These are phyloP conservation scores for Clunio marinus DNA, from an alignment of 2,888 invertebrate genomes.

Conservation along the genomic window DNA sequence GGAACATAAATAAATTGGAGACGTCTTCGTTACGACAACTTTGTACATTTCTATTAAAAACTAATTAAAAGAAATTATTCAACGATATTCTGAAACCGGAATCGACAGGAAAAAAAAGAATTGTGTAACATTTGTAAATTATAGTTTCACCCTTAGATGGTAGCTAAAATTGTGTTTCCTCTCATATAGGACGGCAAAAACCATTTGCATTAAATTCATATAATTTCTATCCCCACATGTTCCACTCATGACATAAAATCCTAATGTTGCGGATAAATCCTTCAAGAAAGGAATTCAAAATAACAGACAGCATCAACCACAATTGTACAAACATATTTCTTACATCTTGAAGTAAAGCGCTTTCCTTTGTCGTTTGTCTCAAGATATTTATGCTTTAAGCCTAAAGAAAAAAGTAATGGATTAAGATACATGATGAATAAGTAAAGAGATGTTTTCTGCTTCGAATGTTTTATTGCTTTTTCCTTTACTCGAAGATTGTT, in stretches of 20 bases:
- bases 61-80: conserved; percentile 5
- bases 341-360: conserved; percentile 24
- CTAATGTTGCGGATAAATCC: conserved; percentile 28
- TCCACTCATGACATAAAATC: conserved; percentile 14
- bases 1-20: neutral
- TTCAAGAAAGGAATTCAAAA: too few relatives aligned
- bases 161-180: too few relatives aligned
- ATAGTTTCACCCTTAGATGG: conserved; percentile 8
- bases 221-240: conserved; percentile 33
- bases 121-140: conserved; percentile 30
- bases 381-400: neutral
- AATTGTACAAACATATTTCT: conserved; percentile 15
- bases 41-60: neutral
- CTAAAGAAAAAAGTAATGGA: conserved; percentile 22
- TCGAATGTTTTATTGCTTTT: conserved; percentile 36
- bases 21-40: neutral
- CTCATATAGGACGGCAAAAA: neutral
- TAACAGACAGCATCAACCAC: neutral
- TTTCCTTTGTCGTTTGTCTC: conserved; percentile 22
- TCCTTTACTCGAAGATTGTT: neutral
- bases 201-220: conserved; percentile 38
- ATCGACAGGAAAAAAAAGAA: neutral
- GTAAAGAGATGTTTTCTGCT: conserved; percentile 32
- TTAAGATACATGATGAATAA: conserved; percentile 38
- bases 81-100: neutral